These are phyloP conservation scores for Drosophila lacicola DNA, from an alignment of 2,888 invertebrate genomes.

Conservation along the genomic window DNA sequence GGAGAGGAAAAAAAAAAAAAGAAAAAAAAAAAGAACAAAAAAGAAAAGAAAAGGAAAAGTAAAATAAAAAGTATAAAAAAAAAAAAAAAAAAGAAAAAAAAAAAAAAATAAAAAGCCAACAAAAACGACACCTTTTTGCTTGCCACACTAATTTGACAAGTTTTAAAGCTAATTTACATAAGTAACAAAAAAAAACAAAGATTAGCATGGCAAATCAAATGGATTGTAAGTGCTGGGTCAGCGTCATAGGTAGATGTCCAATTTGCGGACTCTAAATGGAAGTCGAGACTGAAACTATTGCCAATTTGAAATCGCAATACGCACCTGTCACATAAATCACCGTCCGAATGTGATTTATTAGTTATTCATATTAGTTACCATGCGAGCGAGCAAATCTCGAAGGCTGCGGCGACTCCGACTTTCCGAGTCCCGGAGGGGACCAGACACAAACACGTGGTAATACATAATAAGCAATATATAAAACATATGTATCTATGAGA, in stretches of 20 bases:
- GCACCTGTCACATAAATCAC: slow-evolving; percentile 79
- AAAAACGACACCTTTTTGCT: slow-evolving; percentile 27
- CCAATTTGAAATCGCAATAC: slow-evolving; percentile 79
- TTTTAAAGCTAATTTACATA: slow-evolving; percentile 53
- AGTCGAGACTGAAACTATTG: slow-evolving; percentile 61
- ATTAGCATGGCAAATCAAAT: slow-evolving; percentile 51
- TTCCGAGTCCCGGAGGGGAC: slow-evolving; percentile 49
- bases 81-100: no score
- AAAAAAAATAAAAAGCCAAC: slow-evolving; percentile 6
- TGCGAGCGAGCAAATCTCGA: slow-evolving; percentile 37
- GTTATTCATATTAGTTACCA: slow-evolving; percentile 78
- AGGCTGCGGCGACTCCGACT: slow-evolving; percentile 34
- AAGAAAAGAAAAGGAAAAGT: no score
- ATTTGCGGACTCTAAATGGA: slow-evolving; percentile 69
- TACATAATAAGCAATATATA: slow-evolving; percentile 76
- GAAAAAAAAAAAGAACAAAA: no score
- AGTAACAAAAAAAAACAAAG: slow-evolving; percentile 12
- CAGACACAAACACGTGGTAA: slow-evolving; percentile 62
- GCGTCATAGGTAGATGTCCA: slow-evolving; percentile 61
- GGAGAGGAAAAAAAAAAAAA: no score
- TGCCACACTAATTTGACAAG: slow-evolving; percentile 54
- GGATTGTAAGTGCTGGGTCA: slow-evolving; percentile 16
- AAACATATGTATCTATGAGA: slow-evolving; percentile 73
- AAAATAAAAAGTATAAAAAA: no score
- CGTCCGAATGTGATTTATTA: slow-evolving; percentile 75